These are phyloP conservation scores for Drosophila colorata DNA, from an alignment of 2,888 invertebrate species.

Conservation along the genomic window DNA sequence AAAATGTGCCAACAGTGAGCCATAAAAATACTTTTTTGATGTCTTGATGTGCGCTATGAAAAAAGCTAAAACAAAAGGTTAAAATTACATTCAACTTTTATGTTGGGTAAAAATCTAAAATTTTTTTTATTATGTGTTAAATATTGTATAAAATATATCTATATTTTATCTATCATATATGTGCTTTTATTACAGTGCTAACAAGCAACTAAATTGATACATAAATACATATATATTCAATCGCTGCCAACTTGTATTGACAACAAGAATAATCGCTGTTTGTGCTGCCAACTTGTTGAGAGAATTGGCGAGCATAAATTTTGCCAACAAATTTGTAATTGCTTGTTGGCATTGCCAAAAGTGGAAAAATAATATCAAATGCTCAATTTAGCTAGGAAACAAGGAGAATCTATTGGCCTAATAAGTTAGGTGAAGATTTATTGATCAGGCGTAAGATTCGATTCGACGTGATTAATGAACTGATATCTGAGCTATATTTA, in stretches of 20 bases:
- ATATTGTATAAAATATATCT: too few relatives aligned
- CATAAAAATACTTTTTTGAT: conserved; percentile 30
- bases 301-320: conserved; percentile 37
- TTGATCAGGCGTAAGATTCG: conserved; percentile 6
- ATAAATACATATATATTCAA: conserved; percentile 28
- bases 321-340: conserved; percentile 14
- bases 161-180: conserved; percentile 4
- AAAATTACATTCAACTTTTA: neutral
- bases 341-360: conserved; percentile 14
- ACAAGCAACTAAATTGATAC: conserved; percentile 18
- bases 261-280: conserved; percentile 34
- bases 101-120: neutral
- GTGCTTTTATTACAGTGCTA: conserved; percentile 27
- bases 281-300: conserved; percentile 34
- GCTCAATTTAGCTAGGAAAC: neutral
- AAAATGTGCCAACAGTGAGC: conserved; percentile 17
- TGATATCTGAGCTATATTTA: neutral
- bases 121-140: conserved; percentile 10
- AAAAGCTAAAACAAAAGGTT: conserved; percentile 9
- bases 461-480: conserved; percentile 14
- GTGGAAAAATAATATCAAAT: conserved; percentile 8
- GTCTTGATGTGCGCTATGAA: conserved; percentile 20
- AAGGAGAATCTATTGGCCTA: conserved; percentile 4
- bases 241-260: conserved; percentile 39
- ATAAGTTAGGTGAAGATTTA: conserved; percentile 17